These are phyloP conservation scores for Caenorhabditis inopinata DNA, from an alignment of 1,140 invertebrate species.

Conservation along the genomic window DNA sequence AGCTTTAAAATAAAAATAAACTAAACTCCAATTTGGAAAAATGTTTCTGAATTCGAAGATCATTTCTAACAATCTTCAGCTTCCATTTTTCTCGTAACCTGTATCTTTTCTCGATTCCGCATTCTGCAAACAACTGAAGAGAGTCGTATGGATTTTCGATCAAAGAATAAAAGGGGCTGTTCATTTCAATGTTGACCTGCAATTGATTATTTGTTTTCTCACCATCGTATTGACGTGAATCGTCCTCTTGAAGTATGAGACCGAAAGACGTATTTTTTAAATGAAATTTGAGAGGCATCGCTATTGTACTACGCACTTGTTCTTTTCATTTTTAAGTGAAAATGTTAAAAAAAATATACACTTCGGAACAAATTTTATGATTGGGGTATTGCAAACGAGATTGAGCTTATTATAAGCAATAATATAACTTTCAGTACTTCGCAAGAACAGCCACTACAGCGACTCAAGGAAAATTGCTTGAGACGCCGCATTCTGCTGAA, in stretches of 20 bases:
- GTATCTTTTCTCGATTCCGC: background rate
- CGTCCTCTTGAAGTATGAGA: slow-evolving; percentile 10
- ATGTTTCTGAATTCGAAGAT: no score
- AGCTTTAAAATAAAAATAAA: no score
- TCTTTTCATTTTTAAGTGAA: background rate
- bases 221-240: slow-evolving; percentile 32
- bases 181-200: slow-evolving; percentile 28
- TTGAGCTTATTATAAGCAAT: no score
- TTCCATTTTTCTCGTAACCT: no score
- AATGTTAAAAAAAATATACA: background rate
- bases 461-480: slow-evolving; percentile 54
- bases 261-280: slow-evolving; percentile 10
- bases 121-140: background rate
- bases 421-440: slow-evolving; percentile 57
- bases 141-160: background rate
- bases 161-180: background rate
- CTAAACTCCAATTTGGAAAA: no score
- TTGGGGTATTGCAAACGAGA: no score
- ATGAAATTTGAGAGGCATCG: slow-evolving; percentile 7
- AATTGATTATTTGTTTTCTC: slow-evolving; percentile 33
- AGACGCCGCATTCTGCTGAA: slow-evolving; percentile 59
- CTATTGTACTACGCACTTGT: background rate
- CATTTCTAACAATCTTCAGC: no score
- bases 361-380: background rate
- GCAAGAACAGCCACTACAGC: slow-evolving; percentile 52